A percentile compares a stretch with the other conserved stretches of the same genome.
Conservation (phyloP, 2,113 vertebrate genomes). For the Cyprinus carpio region DNA sequence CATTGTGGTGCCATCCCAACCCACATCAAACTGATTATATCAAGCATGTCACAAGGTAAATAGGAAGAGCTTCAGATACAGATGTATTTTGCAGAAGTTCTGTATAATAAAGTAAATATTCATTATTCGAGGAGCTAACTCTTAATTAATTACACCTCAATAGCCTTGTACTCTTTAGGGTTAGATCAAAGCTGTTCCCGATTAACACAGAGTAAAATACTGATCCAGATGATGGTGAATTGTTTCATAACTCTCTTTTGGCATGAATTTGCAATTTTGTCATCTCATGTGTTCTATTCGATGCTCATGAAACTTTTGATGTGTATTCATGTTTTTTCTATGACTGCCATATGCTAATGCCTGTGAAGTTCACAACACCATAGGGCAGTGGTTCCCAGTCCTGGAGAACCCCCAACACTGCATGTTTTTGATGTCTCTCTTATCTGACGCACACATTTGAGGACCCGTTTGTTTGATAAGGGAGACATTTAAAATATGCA, state of each 20-base stretch:
- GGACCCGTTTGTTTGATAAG: too few species aligned
- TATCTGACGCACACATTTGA: too few species aligned
- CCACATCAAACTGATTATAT: too few species aligned
- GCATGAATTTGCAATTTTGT: too few species aligned
- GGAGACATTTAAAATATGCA: too few species aligned
- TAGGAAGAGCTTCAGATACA: too few species aligned
- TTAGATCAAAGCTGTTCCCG: neutral
- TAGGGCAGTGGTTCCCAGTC: too few species aligned
- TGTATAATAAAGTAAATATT: neutral
- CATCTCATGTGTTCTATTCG: neutral
- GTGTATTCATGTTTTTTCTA: neutral
- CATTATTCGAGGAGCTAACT: neutral
- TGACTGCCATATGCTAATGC: neutral
- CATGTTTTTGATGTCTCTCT: too few species aligned
- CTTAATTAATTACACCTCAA: neutral
- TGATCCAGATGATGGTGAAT: neutral
- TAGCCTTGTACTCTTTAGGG: neutral
- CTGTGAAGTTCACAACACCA: neutral
- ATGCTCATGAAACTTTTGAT: neutral
- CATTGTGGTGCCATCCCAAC: too few species aligned
- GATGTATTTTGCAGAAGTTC: neutral
- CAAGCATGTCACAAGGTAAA: too few species aligned
- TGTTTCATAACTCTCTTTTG: neutral
- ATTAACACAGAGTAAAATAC: neutral
- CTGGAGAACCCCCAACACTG: too few species aligned